These are phyloP conservation scores for Erpornis zantholeuca DNA, from an alignment of 2,113 vertebrate species.

Conservation along the genomic window DNA sequence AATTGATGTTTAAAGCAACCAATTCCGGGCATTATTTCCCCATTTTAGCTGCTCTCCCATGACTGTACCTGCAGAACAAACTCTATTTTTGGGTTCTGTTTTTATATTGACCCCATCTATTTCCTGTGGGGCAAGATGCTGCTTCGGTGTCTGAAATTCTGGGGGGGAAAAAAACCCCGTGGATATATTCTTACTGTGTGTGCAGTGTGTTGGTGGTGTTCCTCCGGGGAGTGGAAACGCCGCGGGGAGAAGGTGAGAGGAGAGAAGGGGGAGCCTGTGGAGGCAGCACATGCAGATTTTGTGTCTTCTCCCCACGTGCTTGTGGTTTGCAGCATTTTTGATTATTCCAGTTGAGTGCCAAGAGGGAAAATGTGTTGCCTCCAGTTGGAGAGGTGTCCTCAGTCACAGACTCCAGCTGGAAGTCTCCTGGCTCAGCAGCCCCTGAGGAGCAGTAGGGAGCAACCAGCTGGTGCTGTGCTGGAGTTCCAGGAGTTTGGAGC, in stretches of 20 bases:
- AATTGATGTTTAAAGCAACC: background rate
- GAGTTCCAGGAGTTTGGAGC: too few relatives aligned
- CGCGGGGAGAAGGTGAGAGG: background rate
- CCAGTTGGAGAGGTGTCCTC: background rate
- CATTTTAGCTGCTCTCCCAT: background rate
- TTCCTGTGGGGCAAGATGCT: background rate
- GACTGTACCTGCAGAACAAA: background rate
- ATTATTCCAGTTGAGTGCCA: background rate
- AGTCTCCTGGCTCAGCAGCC: background rate
- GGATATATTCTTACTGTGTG: rapidly evolving
- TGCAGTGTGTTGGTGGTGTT: background rate
- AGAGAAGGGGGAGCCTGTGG: too few relatives aligned
- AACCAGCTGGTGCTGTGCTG: background rate
- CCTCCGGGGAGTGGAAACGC: background rate
- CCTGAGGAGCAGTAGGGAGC: background rate
- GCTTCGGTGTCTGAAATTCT: background rate
- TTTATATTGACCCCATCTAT: background rate
- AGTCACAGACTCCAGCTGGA: background rate
- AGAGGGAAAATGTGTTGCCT: background rate
- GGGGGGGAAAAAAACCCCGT: too few relatives aligned
- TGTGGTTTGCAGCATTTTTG: background rate
- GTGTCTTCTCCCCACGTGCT: background rate
- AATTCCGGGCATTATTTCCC: rapidly evolving
- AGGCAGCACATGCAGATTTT: background rate
- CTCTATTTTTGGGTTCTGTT: background rate